Evolutionary conservation across 2,888 invertebrate genomes (phyloP).

Genomic region (Cephus spinipes): DNA sequence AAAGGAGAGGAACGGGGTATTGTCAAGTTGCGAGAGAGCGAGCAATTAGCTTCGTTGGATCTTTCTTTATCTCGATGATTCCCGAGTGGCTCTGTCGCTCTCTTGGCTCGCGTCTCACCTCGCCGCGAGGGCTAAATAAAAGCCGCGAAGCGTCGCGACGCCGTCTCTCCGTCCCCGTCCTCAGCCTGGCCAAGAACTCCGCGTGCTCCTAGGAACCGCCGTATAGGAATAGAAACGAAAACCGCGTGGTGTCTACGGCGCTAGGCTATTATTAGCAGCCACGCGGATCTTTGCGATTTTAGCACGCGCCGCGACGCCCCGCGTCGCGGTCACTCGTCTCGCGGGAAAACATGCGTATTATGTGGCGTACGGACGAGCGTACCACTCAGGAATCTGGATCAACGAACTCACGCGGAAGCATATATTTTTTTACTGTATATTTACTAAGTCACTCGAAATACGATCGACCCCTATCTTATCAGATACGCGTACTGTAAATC

Average conservation of each 20-base stretch:
- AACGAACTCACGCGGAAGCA: conserved; percentile 19
- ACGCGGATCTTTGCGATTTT: conserved; percentile 57
- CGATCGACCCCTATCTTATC: background rate
- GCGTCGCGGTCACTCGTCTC: conserved; percentile 8
- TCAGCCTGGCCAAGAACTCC: conserved; percentile 38
- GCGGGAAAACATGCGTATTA: conserved; percentile 11
- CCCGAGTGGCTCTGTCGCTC: background rate
- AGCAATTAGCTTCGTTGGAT: conserved; percentile 36
- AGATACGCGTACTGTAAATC: background rate
- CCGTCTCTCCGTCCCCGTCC: conserved; percentile 5
- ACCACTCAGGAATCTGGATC: conserved; percentile 24
- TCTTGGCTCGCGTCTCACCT: background rate
- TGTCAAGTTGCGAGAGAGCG: conserved; percentile 33
- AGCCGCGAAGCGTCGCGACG: background rate
- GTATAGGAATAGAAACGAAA: conserved; percentile 55
- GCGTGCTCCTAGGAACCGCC: conserved; percentile 29
- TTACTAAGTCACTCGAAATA: background rate
- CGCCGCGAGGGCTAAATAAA: background rate
- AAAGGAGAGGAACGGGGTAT: conserved; percentile 23
- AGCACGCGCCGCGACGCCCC: conserved; percentile 39
- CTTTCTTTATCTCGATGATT: conserved; percentile 6
- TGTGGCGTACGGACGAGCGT: conserved; percentile 11
- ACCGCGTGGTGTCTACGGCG: conserved; percentile 65
- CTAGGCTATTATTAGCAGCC: conserved; percentile 61
- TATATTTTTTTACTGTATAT: background rate